Evolutionary conservation across 1,140 invertebrate species (phyloP), one percentile per base, ranked within the genome.

Genomic region (Panagrolaimus sp.): DNA sequence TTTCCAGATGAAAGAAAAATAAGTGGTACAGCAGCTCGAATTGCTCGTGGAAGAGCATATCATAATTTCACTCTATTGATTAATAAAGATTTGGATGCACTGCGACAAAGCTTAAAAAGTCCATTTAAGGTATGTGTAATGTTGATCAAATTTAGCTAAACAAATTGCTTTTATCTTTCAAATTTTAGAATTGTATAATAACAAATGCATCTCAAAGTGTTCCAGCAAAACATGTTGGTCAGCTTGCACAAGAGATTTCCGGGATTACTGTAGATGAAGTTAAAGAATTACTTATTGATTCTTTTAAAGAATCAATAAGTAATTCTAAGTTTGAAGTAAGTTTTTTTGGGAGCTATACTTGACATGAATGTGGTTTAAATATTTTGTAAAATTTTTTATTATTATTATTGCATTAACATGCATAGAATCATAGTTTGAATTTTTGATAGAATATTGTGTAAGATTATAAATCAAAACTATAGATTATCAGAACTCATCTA

Each of bases 1-100:
- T 44, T 81, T 13, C 71, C 72, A 31, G 78, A 78, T 14, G 68
- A 65, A 20, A 31, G 76, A 16, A 81, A 81, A 69, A 65, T 81
- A 11, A 82, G 80, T 16, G 80, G 80, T 61, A 81, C 80, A 0
- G 80, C 80, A 8, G 80, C 80, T 5, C 45, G 80, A 68, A 79
- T 81, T 44, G 70, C 78, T 1, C 48, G 69, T 16, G 75, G 73
- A 7, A 57, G 71, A 16, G 80, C 80, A 27, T 81, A 81, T 65
- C 80, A 81, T 62, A 81, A 81, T 68, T 69, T 81, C n/a, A 81
- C 80, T 44, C 48, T 81, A 11, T 63, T 81, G 9, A 76, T 81
- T 3, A 68, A 79, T 23, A 69, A 67, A 1, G 71, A 79, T 63
- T 53, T 81, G 9, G 16, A 51, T 25, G 63, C 63, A 14, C 48